phyloP scores from a whole-genome alignment of 2,113 vertebrate genomes.

The Lampris megalopsis region DNA sequence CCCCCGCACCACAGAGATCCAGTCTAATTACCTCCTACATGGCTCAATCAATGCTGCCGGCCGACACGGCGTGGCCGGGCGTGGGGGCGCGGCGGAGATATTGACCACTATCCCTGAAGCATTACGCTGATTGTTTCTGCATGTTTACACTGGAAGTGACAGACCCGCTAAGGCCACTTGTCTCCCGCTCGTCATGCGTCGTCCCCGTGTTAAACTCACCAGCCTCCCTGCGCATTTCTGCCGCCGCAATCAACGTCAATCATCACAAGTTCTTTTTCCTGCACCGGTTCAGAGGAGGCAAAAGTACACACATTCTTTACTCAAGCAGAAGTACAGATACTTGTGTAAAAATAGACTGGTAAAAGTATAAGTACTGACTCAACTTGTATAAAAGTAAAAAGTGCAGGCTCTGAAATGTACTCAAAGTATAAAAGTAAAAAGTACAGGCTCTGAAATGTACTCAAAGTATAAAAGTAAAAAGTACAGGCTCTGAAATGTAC shows the following conservation, averaged over 20 bases:
- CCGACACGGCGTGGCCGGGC: conserved; percentile 68
- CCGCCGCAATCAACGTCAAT: conserved; percentile 70
- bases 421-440: no score
- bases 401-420: no score
- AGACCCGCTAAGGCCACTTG: conserved; percentile 44
- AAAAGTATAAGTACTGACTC: no score
- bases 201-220: conserved; percentile 46
- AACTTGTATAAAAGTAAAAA: no score
- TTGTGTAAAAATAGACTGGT: no score
- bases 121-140: conserved; percentile 65
- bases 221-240: conserved; percentile 53
- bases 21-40: conserved; percentile 78
- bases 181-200: conserved; percentile 51
- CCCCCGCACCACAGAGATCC: conserved; percentile 64
- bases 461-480: no score
- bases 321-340: no score
- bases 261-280: conserved; percentile 45
- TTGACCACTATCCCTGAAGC: conserved; percentile 70
- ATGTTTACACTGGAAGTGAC: conserved; percentile 62
- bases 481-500: no score
- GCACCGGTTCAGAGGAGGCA: no score
- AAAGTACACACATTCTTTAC: no score
- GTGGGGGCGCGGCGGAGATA: conserved; percentile 65
- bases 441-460: no score
- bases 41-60: conserved; percentile 80